Base-by-base conservation (phyloP, 2,888 invertebrate species). In the Crioceris asparagi region DNA sequence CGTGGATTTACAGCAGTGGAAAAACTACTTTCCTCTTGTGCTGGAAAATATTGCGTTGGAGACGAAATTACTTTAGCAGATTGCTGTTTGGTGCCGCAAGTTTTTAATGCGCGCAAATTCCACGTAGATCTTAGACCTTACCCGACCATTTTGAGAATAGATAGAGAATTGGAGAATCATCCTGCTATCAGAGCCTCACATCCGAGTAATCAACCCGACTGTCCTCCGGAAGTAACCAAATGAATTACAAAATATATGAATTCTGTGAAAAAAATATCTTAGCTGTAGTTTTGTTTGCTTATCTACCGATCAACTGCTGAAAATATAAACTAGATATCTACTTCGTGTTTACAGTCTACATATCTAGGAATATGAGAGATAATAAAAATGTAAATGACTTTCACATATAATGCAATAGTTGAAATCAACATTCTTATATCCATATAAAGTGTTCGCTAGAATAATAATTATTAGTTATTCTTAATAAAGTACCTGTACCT, bases 21-120 rank as follows among this genome's bases (percentile, higher is more conserved):
- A 67, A 83, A 84, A 58, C 68, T 90, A 19, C 66, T 97, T 7
- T 78, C 82, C 1, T 73, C 81, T 2, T 83, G 83, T 33, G 84
- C 92, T 32, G 91, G 91, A 6, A 87, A 87, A 60, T 96, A 87
- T 59, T 33, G 23, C 15, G 33, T 33, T n/a, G 96, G 96, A 1
- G 91, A 97, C 65, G 83, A 85, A 50, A 80, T 97, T 40, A 87
- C 93, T 0, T 67, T 96, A 57, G 96, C 96, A 4, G 97, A 97
- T 65, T 85, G 92, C 56, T 94, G 90, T 60, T 70, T 97, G 40
- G 86, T 96, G 34, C 96, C 96, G 31, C 96, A 97, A 68, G 83
- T 94, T 36, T 91, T 86, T 62, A 93, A 92, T 68, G 94, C 94
- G 18, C 74, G 85, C 62, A 82, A 91, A 68, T 94, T 93, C 70